Conservation (phyloP, 2,888 invertebrate species). For the Monopis laevigella region DNA sequence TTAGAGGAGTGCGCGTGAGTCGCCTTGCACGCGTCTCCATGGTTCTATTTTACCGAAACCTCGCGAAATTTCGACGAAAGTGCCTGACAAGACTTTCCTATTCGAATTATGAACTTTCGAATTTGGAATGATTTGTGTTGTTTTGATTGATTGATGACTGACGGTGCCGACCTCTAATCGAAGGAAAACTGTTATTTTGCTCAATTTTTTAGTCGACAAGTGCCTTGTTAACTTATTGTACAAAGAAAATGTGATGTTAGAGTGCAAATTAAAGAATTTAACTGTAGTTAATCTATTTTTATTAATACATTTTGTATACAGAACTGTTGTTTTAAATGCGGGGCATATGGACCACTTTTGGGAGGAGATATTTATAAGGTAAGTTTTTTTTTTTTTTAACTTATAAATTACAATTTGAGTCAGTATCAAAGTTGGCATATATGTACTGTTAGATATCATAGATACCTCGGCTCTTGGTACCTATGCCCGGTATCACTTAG, state of each 20-base stretch:
- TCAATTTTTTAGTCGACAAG: constrained; percentile 42
- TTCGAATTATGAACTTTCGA: constrained; percentile 37
- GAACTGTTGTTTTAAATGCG: background rate
- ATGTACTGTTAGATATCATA: no score
- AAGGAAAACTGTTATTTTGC: constrained; percentile 39
- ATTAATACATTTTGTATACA: background rate
- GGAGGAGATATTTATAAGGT: constrained; percentile 27
- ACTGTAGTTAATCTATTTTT: constrained; percentile 2
- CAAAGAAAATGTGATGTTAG: constrained; percentile 55
- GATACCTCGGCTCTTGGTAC: no score
- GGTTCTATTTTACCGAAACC: constrained; percentile 33
- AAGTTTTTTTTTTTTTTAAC: constrained; percentile 24
- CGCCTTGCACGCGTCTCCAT: constrained; percentile 49
- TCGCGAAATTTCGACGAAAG: constrained; percentile 45
- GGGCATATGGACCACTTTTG: background rate
- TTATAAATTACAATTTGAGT: no score
- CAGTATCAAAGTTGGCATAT: no score
- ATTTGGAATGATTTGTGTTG: constrained; percentile 23
- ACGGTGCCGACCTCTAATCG: constrained; percentile 41
- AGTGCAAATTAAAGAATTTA: constrained; percentile 33
- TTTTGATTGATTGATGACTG: constrained; percentile 14
- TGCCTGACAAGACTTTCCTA: constrained; percentile 32
- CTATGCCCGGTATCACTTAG: no score
- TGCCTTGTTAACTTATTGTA: constrained; percentile 43
- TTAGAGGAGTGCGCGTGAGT: constrained; percentile 65